These are phyloP conservation scores for Oreochromis niloticus DNA, from an alignment of 2,113 vertebrate genomes.

Conservation along the genomic window DNA sequence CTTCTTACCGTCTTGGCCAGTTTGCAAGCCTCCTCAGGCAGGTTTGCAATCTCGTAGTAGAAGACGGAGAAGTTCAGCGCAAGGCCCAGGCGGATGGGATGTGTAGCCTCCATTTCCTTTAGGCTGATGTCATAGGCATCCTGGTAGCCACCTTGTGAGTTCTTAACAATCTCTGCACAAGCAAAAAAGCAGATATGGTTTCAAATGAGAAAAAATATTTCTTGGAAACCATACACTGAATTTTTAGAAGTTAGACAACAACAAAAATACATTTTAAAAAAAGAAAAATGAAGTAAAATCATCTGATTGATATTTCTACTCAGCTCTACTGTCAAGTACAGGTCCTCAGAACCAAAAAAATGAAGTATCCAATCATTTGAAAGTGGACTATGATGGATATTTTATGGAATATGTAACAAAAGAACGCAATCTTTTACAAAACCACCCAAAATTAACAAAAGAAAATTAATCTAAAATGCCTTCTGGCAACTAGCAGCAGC, in stretches of 20 bases:
- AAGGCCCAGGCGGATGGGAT: slow-evolving; percentile 95
- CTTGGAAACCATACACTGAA: background rate
- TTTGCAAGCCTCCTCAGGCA: slow-evolving; percentile 84
- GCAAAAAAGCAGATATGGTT: background rate
- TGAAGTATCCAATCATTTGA: background rate
- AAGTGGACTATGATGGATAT: background rate
- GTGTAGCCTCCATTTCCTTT: slow-evolving; percentile 87
- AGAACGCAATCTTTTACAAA: background rate
- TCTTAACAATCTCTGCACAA: slow-evolving; percentile 76
- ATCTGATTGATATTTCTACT: background rate
- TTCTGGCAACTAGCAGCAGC: background rate
- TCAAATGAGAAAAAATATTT: background rate
- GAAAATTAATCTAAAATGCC: background rate
- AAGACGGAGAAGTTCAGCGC: slow-evolving; percentile 98
- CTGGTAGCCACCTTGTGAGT: slow-evolving; percentile 86
- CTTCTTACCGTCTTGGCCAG: slow-evolving; percentile 86
- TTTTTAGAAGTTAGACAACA: background rate
- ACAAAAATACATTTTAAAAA: background rate
- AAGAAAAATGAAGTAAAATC: accelerated
- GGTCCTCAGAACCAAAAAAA: background rate
- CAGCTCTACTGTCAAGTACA: background rate
- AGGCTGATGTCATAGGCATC: slow-evolving; percentile 87
- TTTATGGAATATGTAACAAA: background rate
- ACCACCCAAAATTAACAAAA: background rate
- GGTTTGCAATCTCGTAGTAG: slow-evolving; percentile 93